phyloP scores from a whole-genome alignment of 2,888 invertebrate genomes.

The Amiota mariae region DNA sequence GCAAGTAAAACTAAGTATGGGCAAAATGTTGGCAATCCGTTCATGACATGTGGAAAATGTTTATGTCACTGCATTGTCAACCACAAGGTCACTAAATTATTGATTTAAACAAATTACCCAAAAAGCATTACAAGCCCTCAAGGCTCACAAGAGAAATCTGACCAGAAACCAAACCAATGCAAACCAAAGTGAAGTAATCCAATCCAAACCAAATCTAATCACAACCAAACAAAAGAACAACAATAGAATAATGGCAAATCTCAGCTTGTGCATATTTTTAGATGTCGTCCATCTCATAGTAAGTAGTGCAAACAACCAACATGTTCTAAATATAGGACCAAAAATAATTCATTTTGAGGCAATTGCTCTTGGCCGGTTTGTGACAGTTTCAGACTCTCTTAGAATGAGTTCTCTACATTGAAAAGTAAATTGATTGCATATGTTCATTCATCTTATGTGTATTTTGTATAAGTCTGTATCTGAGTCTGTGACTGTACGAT shows the following conservation, averaged over 20 bases:
- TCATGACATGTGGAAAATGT: conserved; percentile 6
- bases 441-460: not conserved
- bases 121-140: not conserved
- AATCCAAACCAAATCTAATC: not conserved
- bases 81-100: conserved; percentile 51
- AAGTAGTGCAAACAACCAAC: too few species aligned
- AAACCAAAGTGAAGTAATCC: not conserved
- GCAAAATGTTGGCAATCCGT: conserved; percentile 4
- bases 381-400: conserved; percentile 11
- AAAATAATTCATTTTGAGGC: conserved; percentile 26
- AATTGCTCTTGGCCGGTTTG: conserved; percentile 12
- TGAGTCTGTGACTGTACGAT: not conserved
- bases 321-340: too few species aligned
- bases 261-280: conserved; percentile 16
- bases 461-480: not conserved
- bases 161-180: not conserved
- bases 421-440: conserved; percentile 5
- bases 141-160: too few species aligned
- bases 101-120: conserved; percentile 36
- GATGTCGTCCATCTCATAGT: not conserved
- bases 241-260: not conserved
- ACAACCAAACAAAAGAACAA: too few species aligned
- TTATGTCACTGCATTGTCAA: conserved; percentile 42
- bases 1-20: too few species aligned
- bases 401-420: not conserved